A percentile compares a stretch with the other conserved stretches of the same genome.
phyloP scores from a whole-genome alignment of 2,797 vertebrate species.

The Sebastes itinus region DNA sequence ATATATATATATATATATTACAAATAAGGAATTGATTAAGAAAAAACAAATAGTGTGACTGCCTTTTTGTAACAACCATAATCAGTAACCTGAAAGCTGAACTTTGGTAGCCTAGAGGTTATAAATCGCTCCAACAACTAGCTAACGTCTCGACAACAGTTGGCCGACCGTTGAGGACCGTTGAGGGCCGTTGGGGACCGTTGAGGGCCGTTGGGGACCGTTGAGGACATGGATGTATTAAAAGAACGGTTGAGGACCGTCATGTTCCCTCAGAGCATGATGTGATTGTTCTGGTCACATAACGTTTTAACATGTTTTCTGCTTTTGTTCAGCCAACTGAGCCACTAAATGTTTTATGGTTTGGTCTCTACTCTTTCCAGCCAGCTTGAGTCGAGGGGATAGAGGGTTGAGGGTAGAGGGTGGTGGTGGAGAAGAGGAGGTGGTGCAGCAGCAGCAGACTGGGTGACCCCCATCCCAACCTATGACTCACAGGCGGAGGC shows the following conservation, averaged over 20 bases:
- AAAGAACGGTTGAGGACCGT: no score
- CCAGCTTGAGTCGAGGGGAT: background rate
- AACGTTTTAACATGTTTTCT: background rate
- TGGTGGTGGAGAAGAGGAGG: background rate
- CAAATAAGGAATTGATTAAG: no score
- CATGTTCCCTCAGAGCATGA: background rate
- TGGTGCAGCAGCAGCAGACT: background rate
- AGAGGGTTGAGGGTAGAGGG: background rate
- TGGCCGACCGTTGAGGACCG: no score
- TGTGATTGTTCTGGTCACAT: background rate
- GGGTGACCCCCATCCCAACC: slow-evolving; percentile 61
- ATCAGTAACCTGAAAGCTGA: background rate
- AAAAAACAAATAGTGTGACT: no score
- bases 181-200: background rate
- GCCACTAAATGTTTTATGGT: background rate
- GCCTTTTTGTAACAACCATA: background rate
- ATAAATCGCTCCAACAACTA: background rate
- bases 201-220: no score
- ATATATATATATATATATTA: no score
- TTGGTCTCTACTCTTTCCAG: background rate
- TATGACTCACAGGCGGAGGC: slow-evolving; percentile 75
- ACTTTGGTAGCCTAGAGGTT: background rate
- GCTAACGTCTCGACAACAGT: no score
- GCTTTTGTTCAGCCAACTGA: background rate
- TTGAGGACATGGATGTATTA: no score